Conservation (phyloP, 2,797 vertebrate species). For the Pachyuromys duprasi region DNA sequence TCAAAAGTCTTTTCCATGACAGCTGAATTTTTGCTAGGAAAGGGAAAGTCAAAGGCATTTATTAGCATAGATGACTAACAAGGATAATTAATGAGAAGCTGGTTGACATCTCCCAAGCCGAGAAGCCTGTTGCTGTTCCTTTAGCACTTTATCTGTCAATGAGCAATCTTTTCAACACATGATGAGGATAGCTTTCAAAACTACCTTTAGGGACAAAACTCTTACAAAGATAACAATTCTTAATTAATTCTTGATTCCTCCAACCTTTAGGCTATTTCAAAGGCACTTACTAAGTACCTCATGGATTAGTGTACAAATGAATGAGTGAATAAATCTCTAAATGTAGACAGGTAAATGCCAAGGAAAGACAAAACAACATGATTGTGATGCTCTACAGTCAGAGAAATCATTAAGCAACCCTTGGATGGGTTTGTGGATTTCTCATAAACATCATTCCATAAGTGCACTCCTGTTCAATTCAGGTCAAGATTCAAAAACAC, state of each 20-base stretch:
- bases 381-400: neutral
- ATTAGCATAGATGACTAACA: neutral
- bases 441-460: neutral
- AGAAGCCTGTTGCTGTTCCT: neutral
- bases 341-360: neutral
- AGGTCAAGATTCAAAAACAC: neutral
- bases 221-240: neutral
- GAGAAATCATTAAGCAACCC: neutral
- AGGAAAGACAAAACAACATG: conserved; percentile 1
- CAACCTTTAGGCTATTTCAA: neutral
- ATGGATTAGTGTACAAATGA: neutral
- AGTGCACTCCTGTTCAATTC: neutral
- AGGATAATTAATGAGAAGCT: neutral
- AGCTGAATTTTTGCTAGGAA: neutral
- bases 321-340: conserved; percentile 26
- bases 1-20: neutral
- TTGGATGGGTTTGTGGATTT: neutral
- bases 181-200: neutral
- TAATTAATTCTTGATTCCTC: neutral
- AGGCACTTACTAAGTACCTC: neutral
- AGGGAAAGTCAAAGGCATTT: neutral
- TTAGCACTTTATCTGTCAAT: neutral
- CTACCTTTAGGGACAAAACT: neutral
- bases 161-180: neutral
- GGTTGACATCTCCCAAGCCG: neutral